A percentile compares a stretch with the other conserved stretches of the same genome.
phyloP scores from a whole-genome alignment of 2,888 invertebrate genomes.

The Dicyrtoma fusca region DNA sequence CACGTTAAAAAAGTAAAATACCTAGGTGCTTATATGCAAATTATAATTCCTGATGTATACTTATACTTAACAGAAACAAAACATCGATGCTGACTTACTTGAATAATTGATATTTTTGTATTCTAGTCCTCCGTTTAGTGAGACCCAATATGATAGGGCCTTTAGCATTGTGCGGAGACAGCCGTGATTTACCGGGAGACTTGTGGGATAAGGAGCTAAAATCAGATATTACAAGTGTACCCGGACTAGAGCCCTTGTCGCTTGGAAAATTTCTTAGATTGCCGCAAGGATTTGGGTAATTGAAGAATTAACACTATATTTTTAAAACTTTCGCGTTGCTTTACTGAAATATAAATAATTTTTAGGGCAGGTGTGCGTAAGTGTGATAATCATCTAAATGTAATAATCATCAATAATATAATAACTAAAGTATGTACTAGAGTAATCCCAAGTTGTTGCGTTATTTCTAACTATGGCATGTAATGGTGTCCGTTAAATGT shows the following conservation, averaged over 20 bases:
- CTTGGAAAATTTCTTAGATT: slow-evolving; percentile 87
- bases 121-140: slow-evolving; percentile 87
- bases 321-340: too few relatives aligned
- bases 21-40: not conserved
- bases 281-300: slow-evolving; percentile 92
- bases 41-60: not conserved
- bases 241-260: slow-evolving; percentile 78
- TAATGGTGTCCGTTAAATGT: too few relatives aligned
- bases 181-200: slow-evolving; percentile 81
- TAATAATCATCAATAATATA: too few relatives aligned
- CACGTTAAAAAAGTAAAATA: not conserved
- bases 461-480: too few relatives aligned
- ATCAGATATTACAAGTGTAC: slow-evolving; percentile 81
- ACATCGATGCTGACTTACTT: not conserved
- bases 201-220: slow-evolving; percentile 76
- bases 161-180: slow-evolving; percentile 79
- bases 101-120: too few relatives aligned
- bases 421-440: too few relatives aligned
- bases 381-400: too few relatives aligned
- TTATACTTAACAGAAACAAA: not conserved
- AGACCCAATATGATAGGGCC: slow-evolving; percentile 85
- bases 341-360: too few relatives aligned
- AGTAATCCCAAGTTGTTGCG: too few relatives aligned
- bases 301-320: slow-evolving; percentile 1
- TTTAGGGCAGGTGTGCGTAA: too few relatives aligned